phyloP scores from a whole-genome alignment of 1,140 invertebrate genomes.

The Drosophila elegans region DNA sequence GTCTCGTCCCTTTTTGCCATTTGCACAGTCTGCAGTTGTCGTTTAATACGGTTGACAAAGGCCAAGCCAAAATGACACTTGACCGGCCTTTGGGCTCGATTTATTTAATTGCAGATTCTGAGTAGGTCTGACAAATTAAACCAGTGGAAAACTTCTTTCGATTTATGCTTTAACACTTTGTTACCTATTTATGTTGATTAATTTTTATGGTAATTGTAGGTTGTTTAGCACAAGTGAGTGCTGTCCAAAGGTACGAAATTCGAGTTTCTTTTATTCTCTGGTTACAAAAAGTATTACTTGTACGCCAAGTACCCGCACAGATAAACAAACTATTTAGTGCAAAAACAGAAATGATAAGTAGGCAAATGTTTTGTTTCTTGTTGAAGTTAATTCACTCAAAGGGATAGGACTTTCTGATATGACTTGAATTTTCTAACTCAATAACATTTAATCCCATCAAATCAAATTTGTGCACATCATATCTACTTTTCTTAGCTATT shows the following conservation, averaged over 20 bases:
- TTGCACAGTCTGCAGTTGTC: conserved; percentile 56
- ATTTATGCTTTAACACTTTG: conserved; percentile 24
- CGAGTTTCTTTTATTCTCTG: too few species aligned
- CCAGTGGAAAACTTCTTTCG: conserved; percentile 12
- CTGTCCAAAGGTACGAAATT: too few species aligned
- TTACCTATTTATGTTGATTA: background rate
- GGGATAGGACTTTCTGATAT: too few species aligned
- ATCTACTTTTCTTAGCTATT: background rate
- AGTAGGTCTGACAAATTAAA: conserved; percentile 43
- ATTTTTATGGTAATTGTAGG: background rate
- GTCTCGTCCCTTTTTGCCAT: conserved; percentile 39
- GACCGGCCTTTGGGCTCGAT: conserved; percentile 44
- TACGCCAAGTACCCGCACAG: too few species aligned
- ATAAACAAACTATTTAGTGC: too few species aligned
- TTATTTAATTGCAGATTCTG: conserved; percentile 52
- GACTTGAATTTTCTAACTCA: too few species aligned
- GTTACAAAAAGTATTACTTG: too few species aligned
- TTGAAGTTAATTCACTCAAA: background rate
- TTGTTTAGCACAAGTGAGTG: too few species aligned
- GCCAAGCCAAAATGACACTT: conserved; percentile 35
- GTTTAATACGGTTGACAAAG: conserved; percentile 67
- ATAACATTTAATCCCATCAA: too few species aligned
- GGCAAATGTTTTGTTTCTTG: too few species aligned
- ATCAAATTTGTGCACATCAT: background rate
- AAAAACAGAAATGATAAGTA: too few species aligned